Evolutionary conservation across 2,888 invertebrate species (phyloP), one percentile per base, ranked within the genome.

Genomic region (Darwinula stevensoni): DNA sequence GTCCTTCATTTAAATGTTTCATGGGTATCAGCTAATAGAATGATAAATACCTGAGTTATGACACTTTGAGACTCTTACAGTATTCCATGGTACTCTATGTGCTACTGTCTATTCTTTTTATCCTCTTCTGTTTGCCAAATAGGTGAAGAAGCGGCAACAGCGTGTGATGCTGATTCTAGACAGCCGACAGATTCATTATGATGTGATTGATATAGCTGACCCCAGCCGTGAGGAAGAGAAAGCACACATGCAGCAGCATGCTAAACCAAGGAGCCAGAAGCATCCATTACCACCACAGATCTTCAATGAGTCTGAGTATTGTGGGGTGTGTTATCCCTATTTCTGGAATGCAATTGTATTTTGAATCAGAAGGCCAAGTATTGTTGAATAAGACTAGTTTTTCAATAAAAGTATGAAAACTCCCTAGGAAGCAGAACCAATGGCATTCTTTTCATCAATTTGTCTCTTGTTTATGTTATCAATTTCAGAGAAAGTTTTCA

Each of bases 111-210:
- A 16, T 30, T 30, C 26, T 34, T 29, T 29, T 31, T 11, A 6
- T 31, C 29, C 26, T 32, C n/a, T 17, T 35, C 13, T 14, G n/a
- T n/a, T n/a, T n/a, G n/a, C n/a, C n/a, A 22, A 16, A 35, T 49
- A 91, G 91, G 78, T 91, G 40, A 84, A 84, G 55, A 91, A 88
- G 54, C 65, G 82, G 43, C 88, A 91, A 52, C 82, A 84, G 50
- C 65, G 84, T 39, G 80, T 91, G 34, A 54, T 75, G 43, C 76
- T 88, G 71, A 76, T 86, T 47, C 57, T 94, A 45, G 82, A 86
- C 47, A 76, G 84, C 42, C 75, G 80, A 60, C 67, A 62, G 52
- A 71, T 94, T 42, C 65, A 70, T 43, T 86, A 82, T 53, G 72
- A 78, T 50, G 59, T 67, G 37, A 69, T 94, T 46, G 94, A 94